These are phyloP conservation scores for Listronotus oregonensis DNA, from an alignment of 1,140 invertebrate genomes.

Conservation along the genomic window DNA sequence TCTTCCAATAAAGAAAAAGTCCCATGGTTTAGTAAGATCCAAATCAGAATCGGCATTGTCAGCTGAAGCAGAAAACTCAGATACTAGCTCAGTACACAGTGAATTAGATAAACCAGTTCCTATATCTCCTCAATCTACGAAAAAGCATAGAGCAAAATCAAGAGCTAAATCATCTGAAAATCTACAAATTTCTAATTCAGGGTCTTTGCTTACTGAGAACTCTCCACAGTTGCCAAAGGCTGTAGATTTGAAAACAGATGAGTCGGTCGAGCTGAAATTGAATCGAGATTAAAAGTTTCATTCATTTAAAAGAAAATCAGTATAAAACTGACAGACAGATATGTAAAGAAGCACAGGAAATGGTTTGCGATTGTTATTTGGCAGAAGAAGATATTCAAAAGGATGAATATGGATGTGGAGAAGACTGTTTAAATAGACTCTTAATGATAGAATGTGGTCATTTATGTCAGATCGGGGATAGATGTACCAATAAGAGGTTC, in stretches of 20 bases:
- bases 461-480: constrained; percentile 82
- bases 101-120: constrained; percentile 33
- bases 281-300: constrained; percentile 78
- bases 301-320: constrained; percentile 81
- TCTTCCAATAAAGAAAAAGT: constrained; percentile 62
- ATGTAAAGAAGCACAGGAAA: constrained; percentile 87
- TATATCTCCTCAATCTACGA: constrained; percentile 22
- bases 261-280: constrained; percentile 71
- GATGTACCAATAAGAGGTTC: constrained; percentile 94
- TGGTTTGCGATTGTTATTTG: constrained; percentile 94
- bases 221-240: constrained; percentile 18
- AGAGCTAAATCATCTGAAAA: constrained; percentile 35
- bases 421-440: constrained; percentile 95
- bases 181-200: constrained; percentile 1
- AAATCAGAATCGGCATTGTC: constrained; percentile 46
- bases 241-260: constrained; percentile 59
- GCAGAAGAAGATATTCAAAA: constrained; percentile 84
- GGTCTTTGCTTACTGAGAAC: constrained; percentile 1
- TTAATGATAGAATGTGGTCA: constrained; percentile 98
- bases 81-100: constrained; percentile 41
- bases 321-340: constrained; percentile 80
- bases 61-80: constrained; percentile 39
- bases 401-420: constrained; percentile 87
- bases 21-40: constrained; percentile 60
- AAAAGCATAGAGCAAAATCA: constrained; percentile 24